Base-by-base conservation (phyloP, 2,888 invertebrate genomes). In the Leucophenga montana region DNA sequence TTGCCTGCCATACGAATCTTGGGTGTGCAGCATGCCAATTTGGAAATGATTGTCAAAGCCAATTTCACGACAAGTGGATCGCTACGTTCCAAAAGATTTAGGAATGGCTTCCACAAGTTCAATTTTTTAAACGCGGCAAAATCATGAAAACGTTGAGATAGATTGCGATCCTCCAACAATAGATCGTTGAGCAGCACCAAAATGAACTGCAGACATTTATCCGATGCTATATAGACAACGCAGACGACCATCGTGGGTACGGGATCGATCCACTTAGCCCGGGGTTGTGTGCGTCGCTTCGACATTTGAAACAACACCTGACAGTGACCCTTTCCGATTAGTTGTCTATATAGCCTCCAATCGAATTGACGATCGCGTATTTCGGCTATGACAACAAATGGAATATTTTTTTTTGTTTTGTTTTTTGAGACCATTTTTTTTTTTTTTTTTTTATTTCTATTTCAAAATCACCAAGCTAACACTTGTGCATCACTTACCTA, bases 21-120 rank as follows among this genome's bases (percentile, higher is more conserved):
- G 4, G 27, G 27, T 99, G 71, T 96, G 96, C 97, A 99, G 89
- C 98, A 99, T 1, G 98, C 98, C 75, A 99, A 93, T 90, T 99
- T 99, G 44, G 98, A 97, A 79, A 99, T 94, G 85, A 99, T 97
- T 75, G 97, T 92, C 39, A 97, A 95, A 0, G 98, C 95, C 97
- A 98, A 98, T 87, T 98, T 98, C 84, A 97, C 95, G 76, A 98
- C 97, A 89, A 98, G 98, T 76, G 95, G 95, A 90, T 99, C 98
- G 78, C 95, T 95, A 72, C 98, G 93, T 87, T 97, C 97, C 75
- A 99, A 90, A 76, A 98, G 90, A 87, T 96, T 97, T 69, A 98
- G 91, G 89, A 98, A 98, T 62, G 97, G 96, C 66, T 95, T 94
- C 95, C 97, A 99, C 6, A 95, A 93, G 16, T 95, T 95, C 82